Conservation (phyloP, 2,888 invertebrate species). For the Dendrolimus houi region DNA sequence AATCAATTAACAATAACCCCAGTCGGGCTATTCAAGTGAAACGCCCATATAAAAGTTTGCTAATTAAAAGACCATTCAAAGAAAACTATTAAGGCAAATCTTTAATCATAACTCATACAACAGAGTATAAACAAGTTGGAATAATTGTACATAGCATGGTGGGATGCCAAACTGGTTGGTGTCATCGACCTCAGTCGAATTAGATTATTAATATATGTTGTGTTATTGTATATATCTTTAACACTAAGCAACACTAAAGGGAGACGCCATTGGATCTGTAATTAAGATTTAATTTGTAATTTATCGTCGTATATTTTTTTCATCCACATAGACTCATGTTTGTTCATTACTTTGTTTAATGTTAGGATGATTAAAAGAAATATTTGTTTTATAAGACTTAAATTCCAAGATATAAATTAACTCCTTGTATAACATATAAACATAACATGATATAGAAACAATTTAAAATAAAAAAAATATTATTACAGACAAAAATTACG, state of each 20-base stretch:
- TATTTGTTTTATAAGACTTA: too few species aligned
- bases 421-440: too few species aligned
- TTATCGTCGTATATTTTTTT: too few species aligned
- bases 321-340: too few species aligned
- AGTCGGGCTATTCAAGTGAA: not conserved
- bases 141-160: constrained; percentile 7
- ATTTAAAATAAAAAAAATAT: too few species aligned
- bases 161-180: constrained; percentile 16
- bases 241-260: not conserved
- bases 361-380: too few species aligned
- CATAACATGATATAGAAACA: too few species aligned
- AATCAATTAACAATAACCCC: not conserved
- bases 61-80: not conserved
- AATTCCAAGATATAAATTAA: too few species aligned
- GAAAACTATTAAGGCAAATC: not conserved
- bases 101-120: not conserved
- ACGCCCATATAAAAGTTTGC: not conserved
- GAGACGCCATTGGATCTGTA: not conserved
- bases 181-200: constrained; percentile 21
- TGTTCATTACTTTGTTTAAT: too few species aligned
- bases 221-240: constrained; percentile 1
- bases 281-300: too few species aligned
- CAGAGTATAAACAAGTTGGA: not conserved
- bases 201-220: constrained; percentile 18
- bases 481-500: too few species aligned